Percentiles rank a stretch among this genome's conserved stretches.
phyloP scores from a whole-genome alignment of 2,113 vertebrate genomes.

The Centropus unirufus region DNA sequence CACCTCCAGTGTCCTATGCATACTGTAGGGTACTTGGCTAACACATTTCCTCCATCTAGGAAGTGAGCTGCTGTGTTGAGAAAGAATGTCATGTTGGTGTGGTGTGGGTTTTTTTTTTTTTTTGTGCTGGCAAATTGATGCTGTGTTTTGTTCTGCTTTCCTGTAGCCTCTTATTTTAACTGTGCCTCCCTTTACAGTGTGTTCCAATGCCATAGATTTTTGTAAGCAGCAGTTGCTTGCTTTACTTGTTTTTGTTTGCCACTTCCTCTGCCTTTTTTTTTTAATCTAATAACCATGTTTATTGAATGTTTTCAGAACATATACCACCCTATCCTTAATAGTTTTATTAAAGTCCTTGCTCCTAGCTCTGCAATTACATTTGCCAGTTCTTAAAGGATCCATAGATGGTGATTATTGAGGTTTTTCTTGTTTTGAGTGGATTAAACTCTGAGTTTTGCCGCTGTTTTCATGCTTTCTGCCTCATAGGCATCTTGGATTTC shows the following conservation, averaged over 20 bases:
- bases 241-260: neutral
- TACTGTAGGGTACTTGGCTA: neutral
- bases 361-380: neutral
- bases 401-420: neutral
- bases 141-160: neutral
- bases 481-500: conserved; percentile 9
- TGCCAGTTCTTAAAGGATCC: neutral
- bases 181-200: neutral
- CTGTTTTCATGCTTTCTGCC: neutral
- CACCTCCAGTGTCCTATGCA: neutral
- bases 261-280: neutral
- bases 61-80: neutral
- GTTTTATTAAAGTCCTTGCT: neutral
- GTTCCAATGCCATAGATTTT: neutral
- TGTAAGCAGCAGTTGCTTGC: neutral
- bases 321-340: neutral
- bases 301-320: neutral
- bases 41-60: neutral
- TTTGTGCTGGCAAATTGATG: neutral
- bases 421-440: neutral
- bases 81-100: neutral
- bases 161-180: neutral
- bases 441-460: neutral
- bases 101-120: neutral
- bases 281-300: neutral